Base-by-base conservation (phyloP, 2,888 invertebrate genomes). In the Horisme vitalbata region DNA sequence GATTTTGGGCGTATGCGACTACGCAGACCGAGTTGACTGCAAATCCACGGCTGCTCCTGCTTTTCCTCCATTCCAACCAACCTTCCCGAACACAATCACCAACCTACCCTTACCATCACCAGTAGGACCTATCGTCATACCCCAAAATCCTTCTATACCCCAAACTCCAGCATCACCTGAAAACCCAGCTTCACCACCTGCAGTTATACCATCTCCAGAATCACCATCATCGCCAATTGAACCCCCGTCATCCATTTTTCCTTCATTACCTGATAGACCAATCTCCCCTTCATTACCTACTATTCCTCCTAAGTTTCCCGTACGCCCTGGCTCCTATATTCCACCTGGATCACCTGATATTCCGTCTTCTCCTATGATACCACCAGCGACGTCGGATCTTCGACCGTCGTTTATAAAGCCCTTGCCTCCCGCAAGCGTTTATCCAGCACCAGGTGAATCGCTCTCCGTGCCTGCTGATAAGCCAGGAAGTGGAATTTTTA, bases 1-100 rank as follows among this genome's bases (percentile, higher is more conserved):
- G 93, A 77, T 82, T 35, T 73, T 92, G 3, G 92, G 92, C 18
- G 90, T 93, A 10, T 94, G 94, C 56, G 94, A 94, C 68, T 94
- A 92, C 58, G 83, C 89, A 0, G 75, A 90, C 31, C 85, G 90
- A 41, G 93, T 93, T 0, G 90, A 92, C 63, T 94, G 93, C 27
- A 38, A 45, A 61, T 52, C 34, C 39, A 45, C 49, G 4, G 28
- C 62, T 4, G 44, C 48, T 7, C 21, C 50, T 3, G 13, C 51
- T 2, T 44, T 41, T 5, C 36, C 52, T 1, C 27, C 45, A 7
- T 39, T 27, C 9, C 38, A 45, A n/a, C 46, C 57, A 7, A 12
- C 39, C 9, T 24, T 44, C 21, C 52, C 45, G 31, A 47, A 30
- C 10, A 5, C 35, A 14, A 35, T 51, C 20, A 34, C 32, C 23